Evolutionary conservation across 2,797 vertebrate species (phyloP).

Genomic region (Amazonetta brasiliensis): DNA sequence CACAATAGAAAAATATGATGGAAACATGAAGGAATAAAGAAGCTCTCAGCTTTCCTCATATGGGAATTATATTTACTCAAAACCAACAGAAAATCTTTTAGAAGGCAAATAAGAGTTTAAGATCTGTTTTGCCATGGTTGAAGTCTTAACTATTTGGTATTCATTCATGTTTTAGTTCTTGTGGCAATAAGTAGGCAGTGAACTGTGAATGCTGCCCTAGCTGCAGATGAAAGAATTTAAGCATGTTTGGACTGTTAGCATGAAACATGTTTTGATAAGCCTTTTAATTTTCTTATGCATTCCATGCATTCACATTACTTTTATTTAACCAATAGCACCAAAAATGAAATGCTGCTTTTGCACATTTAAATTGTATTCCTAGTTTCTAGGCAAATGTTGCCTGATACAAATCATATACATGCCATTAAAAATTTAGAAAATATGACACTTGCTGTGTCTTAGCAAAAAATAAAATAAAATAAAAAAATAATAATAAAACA

Average conservation of each 20-base stretch:
- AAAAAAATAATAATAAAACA: too few relatives aligned
- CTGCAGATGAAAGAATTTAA: conserved; percentile 12
- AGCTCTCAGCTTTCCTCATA: background rate
- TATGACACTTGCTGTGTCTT: background rate
- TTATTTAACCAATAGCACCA: background rate
- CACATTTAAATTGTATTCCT: background rate
- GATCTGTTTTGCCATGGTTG: background rate
- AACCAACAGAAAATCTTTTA: background rate
- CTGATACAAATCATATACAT: background rate
- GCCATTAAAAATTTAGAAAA: background rate
- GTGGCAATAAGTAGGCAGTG: background rate
- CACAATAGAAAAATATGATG: background rate
- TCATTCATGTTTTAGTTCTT: conserved; percentile 8
- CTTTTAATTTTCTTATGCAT: background rate
- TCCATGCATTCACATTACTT: background rate
- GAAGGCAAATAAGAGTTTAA: background rate
- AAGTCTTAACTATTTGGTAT: background rate
- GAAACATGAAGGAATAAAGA: background rate
- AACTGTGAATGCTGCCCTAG: background rate
- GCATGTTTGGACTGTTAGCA: background rate
- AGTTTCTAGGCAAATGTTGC: background rate
- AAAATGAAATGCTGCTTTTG: background rate
- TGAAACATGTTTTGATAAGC: background rate
- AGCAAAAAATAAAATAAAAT: background rate
- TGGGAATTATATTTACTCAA: background rate